phyloP scores from a whole-genome alignment of 2,797 vertebrate genomes.

The Smutsia temminckii region DNA sequence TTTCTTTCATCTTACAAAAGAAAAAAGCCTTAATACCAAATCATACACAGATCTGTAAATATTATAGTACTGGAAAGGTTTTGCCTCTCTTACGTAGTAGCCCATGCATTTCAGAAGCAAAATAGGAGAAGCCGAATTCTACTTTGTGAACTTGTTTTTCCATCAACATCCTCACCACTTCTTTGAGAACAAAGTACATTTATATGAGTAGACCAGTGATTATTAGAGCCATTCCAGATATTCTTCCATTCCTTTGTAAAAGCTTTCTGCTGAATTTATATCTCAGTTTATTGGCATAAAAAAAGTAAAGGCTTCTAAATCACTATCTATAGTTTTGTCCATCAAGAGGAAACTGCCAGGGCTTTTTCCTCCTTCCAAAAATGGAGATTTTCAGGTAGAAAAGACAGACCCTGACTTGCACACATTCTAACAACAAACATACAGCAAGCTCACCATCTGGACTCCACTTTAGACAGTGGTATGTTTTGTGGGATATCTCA shows the following conservation, averaged over 20 bases:
- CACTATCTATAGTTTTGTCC: not conserved
- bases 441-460: not conserved
- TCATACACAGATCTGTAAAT: constrained; percentile 33
- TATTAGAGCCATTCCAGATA: not conserved
- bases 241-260: constrained; percentile 25
- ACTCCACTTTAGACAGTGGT: not conserved
- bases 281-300: constrained; percentile 41
- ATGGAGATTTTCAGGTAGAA: not conserved
- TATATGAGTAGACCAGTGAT: not conserved
- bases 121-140: not conserved
- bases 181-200: not conserved
- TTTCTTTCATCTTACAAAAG: constrained; percentile 54
- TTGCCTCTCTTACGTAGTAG: not conserved
- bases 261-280: not conserved
- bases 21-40: constrained; percentile 55
- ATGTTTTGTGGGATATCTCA: not conserved
- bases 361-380: not conserved
- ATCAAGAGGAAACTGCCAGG: not conserved
- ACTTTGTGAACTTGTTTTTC: not conserved
- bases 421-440: not conserved
- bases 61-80: not conserved
- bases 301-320: constrained; percentile 28
- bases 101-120: not conserved
- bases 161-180: not conserved
- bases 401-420: not conserved